Base-by-base conservation (phyloP, 2,888 invertebrate genomes). In the Oscheius sp. region DNA sequence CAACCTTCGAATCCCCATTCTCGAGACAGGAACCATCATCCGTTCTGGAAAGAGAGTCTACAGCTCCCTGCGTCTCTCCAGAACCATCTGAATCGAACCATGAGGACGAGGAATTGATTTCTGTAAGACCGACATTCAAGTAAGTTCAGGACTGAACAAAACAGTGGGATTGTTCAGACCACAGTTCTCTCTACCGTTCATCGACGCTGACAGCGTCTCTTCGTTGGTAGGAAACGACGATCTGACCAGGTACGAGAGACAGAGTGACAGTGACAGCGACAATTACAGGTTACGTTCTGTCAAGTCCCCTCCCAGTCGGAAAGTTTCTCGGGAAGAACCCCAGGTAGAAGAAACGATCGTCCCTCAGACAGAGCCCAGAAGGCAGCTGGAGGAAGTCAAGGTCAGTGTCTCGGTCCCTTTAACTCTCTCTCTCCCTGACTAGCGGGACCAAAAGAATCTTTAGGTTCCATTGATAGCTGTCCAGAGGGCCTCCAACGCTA, bases 151-250 rank as follows among this genome's bases (percentile, higher is more conserved):
- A 32, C 11, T 21, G 50, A 51, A 42, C n/a, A 13, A 7, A 55
- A 21, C 29, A 21, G 11, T 4, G 13, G 7, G 33, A 1, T 29
- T 21, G 72, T 77, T 55, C 68, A 81, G 79, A 70, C 82, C 82
- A 9, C 75, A 79, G 59, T 57, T 82, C 51, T 79, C 80, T 1
- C 68, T 88, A 72, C 88, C 86, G n/a, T 88, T 86, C 78, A 88
- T 88, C 70, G 88, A 88, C 76, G 86, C 87, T 33, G 87, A 86
- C 65, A 82, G 81, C 70, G 76, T 83, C 10, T 78, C 82, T 9
- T 84, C 85, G 11, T 74, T 84, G 73, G 81, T 84, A n/a, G 80
- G 82, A 29, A 76, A 78, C 55, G 84, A 84, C 50, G 82, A 82
- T 70, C 72, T 84, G 10, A 73, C 79, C 55, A 57, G 83, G 70